A percentile compares a stretch with the other conserved stretches of the same genome.
These are phyloP conservation scores for Irena cyanogastra DNA, from an alignment of 2,113 vertebrate species.

Conservation along the genomic window DNA sequence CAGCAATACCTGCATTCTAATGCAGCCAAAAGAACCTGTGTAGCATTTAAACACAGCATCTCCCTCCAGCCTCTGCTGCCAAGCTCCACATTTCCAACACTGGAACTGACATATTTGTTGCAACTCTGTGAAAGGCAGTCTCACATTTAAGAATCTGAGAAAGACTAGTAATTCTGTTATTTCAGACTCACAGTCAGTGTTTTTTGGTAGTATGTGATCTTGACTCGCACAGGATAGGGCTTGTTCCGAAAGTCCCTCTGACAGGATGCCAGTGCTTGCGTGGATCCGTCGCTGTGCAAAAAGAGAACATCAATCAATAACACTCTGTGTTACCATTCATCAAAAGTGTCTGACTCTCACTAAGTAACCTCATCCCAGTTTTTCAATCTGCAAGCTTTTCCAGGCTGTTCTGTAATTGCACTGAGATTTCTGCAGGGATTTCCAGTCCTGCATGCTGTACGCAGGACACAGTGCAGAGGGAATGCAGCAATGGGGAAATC, in stretches of 20 bases:
- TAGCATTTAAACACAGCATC: neutral
- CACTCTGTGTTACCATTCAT: neutral
- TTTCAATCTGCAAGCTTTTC: neutral
- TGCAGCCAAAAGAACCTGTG: neutral
- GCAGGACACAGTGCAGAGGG: neutral
- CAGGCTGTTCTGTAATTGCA: neutral
- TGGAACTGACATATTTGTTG: neutral
- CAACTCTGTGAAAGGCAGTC: neutral
- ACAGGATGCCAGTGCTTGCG: conserved; percentile 87
- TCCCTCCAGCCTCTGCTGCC: neutral
- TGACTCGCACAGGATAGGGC: conserved; percentile 89
- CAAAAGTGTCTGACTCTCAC: neutral
- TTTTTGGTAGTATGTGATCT: conserved; percentile 87
- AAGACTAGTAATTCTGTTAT: neutral
- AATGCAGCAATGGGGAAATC: neutral
- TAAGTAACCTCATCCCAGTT: neutral
- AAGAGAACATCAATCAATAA: neutral
- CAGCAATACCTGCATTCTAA: neutral
- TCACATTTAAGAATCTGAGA: neutral
- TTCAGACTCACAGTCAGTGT: conserved; percentile 80
- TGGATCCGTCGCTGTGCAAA: conserved; percentile 83
- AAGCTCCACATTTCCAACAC: neutral
- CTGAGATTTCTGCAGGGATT: neutral
- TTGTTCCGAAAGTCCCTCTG: conserved; percentile 97
- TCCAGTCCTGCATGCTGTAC: neutral